phyloP scores from a whole-genome alignment of 2,113 vertebrate species.

The Ptilorrhoa leucosticta region DNA sequence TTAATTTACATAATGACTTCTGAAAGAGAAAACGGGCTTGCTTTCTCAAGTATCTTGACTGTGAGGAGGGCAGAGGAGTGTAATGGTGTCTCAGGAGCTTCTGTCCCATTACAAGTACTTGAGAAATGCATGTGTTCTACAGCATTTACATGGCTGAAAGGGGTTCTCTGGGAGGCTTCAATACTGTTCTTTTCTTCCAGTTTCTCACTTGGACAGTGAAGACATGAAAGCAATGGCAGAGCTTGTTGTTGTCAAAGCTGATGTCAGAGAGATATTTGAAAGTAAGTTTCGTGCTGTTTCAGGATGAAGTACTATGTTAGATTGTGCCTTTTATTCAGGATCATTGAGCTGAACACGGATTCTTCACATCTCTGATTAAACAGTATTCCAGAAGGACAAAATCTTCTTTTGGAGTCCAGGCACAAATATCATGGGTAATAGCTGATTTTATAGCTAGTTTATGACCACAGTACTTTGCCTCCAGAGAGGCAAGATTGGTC shows the following conservation, averaged over 20 bases:
- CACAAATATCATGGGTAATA: background rate
- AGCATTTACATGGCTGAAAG: background rate
- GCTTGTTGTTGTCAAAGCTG: background rate
- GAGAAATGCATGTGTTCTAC: rapidly evolving
- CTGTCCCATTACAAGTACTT: background rate
- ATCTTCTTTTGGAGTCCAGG: background rate
- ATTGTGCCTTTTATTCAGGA: background rate
- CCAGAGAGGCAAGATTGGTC: background rate
- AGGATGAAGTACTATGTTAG: background rate
- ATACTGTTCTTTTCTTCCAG: background rate
- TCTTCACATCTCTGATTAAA: background rate
- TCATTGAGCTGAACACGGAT: background rate
- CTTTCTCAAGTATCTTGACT: background rate
- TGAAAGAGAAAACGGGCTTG: background rate
- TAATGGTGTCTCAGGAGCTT: background rate
- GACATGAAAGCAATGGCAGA: background rate
- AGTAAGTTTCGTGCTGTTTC: background rate
- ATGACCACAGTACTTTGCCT: background rate
- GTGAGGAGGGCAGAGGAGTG: background rate
- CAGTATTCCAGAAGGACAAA: background rate
- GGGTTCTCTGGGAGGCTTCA: background rate
- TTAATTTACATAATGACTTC: background rate
- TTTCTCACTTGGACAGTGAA: background rate
- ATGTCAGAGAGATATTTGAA: constrained; percentile 25
- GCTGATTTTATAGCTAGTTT: background rate